Evolutionary conservation across 2,888 invertebrate genomes (phyloP), one percentile per base, ranked within the genome.

Genomic region (Drosophila borealis): DNA sequence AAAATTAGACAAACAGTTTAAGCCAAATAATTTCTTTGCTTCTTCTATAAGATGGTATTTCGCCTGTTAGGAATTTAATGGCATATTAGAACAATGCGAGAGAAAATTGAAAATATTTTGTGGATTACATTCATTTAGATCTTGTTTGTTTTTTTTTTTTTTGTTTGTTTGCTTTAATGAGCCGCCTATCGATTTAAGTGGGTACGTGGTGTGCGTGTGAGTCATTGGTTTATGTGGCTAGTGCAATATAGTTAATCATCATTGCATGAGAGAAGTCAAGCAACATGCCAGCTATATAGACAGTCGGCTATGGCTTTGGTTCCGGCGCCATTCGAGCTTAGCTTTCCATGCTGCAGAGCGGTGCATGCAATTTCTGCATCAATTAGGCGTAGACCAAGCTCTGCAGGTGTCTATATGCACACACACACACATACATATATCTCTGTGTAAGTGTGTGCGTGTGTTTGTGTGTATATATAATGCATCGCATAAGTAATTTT

Each of bases 361-460:
- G 46, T 61, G 88, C 83, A 83, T 83, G 83, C 83, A 66, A 83
- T 83, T 83, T 83, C 83, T 88, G 83, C 83, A 88, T 88, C 83
- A 88, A 83, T 83, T 83, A 83, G 80, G 69, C 77, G 70, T 75
- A 88, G 81, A 87, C 71, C 82, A 69, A 70, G 61, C 44, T 54
- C 59, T 59, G 63, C 46, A 66, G 70, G 64, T 76, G 64, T 61
- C 33, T 21, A 21, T 10, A 25, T 25, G 8, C 8, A 25, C 25
- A 3, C 41, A 41, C 11, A 41, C 4, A 2, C 0, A 41, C 8
- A 17, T 2, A 17, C 11, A 19, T 42, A 36, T 25, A 2, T 4
- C 6, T 63, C 2, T 37, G 17, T 17, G 41, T 41, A 17, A n/a
- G 34, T 44, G 11, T 49, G 19, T 51, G 10, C 39, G 13, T 63